A percentile compares a stretch with the other conserved stretches of the same genome.
Evolutionary conservation across 2,888 invertebrate genomes (phyloP).

Genomic region (Cotesia congregata): DNA sequence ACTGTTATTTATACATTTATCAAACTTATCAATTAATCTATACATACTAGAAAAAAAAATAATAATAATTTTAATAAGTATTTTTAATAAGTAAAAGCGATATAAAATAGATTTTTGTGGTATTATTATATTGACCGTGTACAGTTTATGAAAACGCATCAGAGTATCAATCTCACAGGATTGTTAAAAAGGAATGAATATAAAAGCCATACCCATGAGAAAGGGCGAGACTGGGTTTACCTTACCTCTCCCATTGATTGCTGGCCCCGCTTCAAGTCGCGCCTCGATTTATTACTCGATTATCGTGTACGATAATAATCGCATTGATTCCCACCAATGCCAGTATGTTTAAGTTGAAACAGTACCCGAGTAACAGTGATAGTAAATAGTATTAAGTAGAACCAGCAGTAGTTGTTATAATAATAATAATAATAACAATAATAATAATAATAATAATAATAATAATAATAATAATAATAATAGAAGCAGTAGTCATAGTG

Average conservation of each 20-base stretch:
- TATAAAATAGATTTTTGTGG: background rate
- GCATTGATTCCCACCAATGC: slow-evolving; percentile 38
- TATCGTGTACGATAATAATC: slow-evolving; percentile 39
- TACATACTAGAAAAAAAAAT: background rate
- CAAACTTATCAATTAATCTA: slow-evolving; percentile 10
- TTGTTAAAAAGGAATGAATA: background rate
- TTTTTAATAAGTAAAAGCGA: background rate
- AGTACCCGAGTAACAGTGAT: background rate
- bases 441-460: background rate
- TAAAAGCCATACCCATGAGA: slow-evolving; percentile 8
- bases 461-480: background rate
- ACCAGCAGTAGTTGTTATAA: background rate
- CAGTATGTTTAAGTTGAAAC: background rate
- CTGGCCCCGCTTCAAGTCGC: slow-evolving; percentile 11
- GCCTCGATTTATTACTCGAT: slow-evolving; percentile 41
- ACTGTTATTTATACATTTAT: background rate
- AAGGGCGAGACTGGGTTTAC: background rate
- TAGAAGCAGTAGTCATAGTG: background rate
- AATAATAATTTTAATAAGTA: background rate
- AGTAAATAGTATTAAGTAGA: background rate
- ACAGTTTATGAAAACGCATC: background rate
- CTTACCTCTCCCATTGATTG: background rate
- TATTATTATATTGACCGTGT: no score
- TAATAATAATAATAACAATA: background rate
- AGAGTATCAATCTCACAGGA: background rate